Evolutionary conservation across 2,888 invertebrate species (phyloP), one percentile per base, ranked within the genome.

Genomic region (Blastobasis lacticolella): DNA sequence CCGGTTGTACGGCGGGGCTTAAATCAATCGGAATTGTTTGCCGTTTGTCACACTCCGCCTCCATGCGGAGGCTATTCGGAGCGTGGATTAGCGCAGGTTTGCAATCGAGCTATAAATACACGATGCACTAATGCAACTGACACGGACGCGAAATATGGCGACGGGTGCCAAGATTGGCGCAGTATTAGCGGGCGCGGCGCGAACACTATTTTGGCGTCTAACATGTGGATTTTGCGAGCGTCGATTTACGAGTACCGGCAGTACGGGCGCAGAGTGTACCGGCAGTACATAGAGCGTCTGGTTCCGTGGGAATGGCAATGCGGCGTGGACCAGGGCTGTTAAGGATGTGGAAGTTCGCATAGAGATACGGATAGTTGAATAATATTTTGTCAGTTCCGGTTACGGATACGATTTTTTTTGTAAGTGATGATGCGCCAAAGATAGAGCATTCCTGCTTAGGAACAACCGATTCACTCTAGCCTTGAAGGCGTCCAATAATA

Each of bases 41-140:
- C 43, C 48, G 45, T 45, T 51, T 52, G 54, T 51, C 53, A 37
- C 45, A 37, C 10, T n/a, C 37, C 38, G 49, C 37, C 5, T 42
- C 10, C 50, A 48, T 54, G 46, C 44, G 49, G 47, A 45, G 49
- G 60, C 60, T 62, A 66, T 66, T 61, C 54, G 57, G 57, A 57
- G 52, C 64, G 62, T 57, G 66, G 67, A 67, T 68, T 70, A 69
- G 65, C 57, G 52, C 60, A 57, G 63, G 58, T 70, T 64, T 59
- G 63, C 62, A 62, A 64, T 59, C 58, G 53, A 51, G 63, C 75
- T 72, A 79, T 80, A 80, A 79, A 80, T 79, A 78, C 67, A 56
- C 57, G 54, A 23, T 23, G 23, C 23, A 23, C 23, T 75, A 75
- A 78, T 75, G 71, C 72, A 57, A 57, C 61, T 68, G 77, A 73